These are phyloP conservation scores for Seira musarum DNA, from an alignment of 2,888 invertebrate genomes.

Conservation along the genomic window DNA sequence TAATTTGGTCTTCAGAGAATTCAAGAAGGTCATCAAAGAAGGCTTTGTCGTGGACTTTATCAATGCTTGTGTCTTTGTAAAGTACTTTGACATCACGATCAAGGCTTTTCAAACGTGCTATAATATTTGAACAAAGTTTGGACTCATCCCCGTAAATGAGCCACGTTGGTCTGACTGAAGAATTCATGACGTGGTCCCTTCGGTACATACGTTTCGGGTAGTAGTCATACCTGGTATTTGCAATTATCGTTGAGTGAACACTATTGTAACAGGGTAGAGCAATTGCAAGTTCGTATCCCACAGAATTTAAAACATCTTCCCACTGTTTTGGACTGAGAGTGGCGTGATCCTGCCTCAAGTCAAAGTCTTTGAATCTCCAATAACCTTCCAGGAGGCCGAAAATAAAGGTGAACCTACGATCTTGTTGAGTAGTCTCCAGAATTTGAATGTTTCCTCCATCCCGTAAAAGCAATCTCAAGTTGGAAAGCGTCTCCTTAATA, in stretches of 20 bases:
- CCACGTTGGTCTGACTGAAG: not conserved
- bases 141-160: constrained; percentile 33
- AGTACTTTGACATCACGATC: constrained; percentile 10
- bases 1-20: too few relatives aligned
- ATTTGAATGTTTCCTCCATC: constrained; percentile 35
- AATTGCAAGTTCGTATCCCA: not conserved
- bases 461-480: constrained; percentile 30
- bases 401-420: constrained; percentile 19
- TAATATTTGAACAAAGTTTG: not conserved
- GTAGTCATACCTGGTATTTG: not conserved
- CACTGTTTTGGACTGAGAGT: constrained; percentile 12
- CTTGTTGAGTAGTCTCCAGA: constrained; percentile 29
- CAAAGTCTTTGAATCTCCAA: constrained; percentile 48
- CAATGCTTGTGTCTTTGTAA: too few relatives aligned
- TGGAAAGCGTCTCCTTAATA: constrained; percentile 27
- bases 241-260: not conserved
- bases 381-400: constrained; percentile 56
- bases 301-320: not conserved
- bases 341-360: not conserved
- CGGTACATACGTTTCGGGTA: constrained; percentile 8
- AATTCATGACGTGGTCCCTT: too few relatives aligned
- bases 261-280: not conserved
- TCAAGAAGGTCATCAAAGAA: too few relatives aligned
- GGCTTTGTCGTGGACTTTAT: too few relatives aligned
- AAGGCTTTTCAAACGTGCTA: not conserved